phyloP scores from a whole-genome alignment of 2,797 vertebrate species.

The Malurus splendens region DNA sequence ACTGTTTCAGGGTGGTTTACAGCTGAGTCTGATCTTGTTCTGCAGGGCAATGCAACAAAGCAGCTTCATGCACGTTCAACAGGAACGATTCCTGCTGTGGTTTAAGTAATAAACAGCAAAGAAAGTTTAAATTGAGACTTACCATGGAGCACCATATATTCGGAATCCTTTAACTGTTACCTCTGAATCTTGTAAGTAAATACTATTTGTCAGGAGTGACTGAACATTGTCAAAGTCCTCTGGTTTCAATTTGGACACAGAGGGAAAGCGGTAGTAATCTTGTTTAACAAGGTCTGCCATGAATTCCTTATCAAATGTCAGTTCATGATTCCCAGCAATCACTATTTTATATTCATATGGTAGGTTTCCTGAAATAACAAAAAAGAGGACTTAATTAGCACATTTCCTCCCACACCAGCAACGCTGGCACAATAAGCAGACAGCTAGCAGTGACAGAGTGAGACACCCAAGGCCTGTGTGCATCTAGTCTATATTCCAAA shows the following conservation, averaged over 20 bases:
- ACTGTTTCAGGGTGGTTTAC: neutral
- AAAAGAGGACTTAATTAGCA: slow-evolving; percentile 70
- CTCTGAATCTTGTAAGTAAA: slow-evolving; percentile 98
- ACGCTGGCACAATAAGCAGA: slow-evolving; percentile 28
- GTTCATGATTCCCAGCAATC: slow-evolving; percentile 98
- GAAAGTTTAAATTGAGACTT: slow-evolving; percentile 69
- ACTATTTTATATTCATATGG: slow-evolving; percentile 98
- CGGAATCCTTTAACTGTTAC: slow-evolving; percentile 97
- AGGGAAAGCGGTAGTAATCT: slow-evolving; percentile 99
- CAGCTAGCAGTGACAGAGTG: slow-evolving; percentile 19
- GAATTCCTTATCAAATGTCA: slow-evolving; percentile 99
- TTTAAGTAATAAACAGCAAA: slow-evolving; percentile 1
- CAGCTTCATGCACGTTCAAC: neutral
- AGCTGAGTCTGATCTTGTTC: neutral
- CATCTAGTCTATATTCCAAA: neutral
- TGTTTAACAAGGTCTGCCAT: slow-evolving; percentile 99
- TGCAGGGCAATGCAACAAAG: neutral
- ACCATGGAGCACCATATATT: slow-evolving; percentile 97
- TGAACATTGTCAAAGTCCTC: slow-evolving; percentile 99
- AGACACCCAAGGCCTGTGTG: neutral
- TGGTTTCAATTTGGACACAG: slow-evolving; percentile 98
- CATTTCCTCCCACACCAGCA: slow-evolving; percentile 49
- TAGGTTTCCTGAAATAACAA: slow-evolving; percentile 85
- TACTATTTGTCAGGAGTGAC: slow-evolving; percentile 95
- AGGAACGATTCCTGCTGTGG: neutral